These are phyloP conservation scores for Lates japonicus DNA, from an alignment of 2,797 vertebrate species.

Conservation along the genomic window DNA sequence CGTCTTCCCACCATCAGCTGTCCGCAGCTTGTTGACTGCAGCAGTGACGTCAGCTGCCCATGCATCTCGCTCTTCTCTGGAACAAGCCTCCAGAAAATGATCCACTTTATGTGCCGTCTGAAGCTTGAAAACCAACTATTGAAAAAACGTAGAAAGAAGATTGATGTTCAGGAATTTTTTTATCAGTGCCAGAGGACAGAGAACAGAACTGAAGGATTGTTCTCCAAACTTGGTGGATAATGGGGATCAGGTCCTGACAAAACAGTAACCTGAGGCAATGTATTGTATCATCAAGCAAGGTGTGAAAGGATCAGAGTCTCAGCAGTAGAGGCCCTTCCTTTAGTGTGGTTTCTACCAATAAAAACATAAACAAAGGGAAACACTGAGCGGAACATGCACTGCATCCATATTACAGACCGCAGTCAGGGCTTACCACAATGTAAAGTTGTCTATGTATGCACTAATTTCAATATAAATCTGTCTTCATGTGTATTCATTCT, in stretches of 20 bases:
- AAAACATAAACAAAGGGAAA: constrained; percentile 43
- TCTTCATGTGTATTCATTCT: not conserved
- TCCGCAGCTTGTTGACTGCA: constrained; percentile 86
- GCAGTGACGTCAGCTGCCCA: constrained; percentile 92
- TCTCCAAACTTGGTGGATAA: not conserved
- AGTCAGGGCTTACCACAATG: not conserved
- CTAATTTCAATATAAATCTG: not conserved
- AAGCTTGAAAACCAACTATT: constrained; percentile 91
- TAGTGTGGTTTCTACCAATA: constrained; percentile 25
- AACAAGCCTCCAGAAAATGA: constrained; percentile 94
- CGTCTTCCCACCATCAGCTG: constrained; percentile 59
- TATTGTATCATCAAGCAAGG: constrained; percentile 20
- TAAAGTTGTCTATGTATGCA: not conserved
- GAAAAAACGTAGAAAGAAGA: not conserved
- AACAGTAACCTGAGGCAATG: constrained; percentile 55
- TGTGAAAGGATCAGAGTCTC: not conserved
- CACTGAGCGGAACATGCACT: not conserved
- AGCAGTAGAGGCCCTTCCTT: constrained; percentile 24
- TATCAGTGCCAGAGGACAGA: too few species aligned
- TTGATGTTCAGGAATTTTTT: not conserved
- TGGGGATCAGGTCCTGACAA: constrained; percentile 39
- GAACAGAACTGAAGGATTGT: not conserved
- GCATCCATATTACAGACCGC: not conserved
- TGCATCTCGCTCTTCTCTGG: constrained; percentile 92
- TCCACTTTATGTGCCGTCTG: constrained; percentile 88